phyloP scores from a whole-genome alignment of 2,113 vertebrate species.

The Xenopus laevis region DNA sequence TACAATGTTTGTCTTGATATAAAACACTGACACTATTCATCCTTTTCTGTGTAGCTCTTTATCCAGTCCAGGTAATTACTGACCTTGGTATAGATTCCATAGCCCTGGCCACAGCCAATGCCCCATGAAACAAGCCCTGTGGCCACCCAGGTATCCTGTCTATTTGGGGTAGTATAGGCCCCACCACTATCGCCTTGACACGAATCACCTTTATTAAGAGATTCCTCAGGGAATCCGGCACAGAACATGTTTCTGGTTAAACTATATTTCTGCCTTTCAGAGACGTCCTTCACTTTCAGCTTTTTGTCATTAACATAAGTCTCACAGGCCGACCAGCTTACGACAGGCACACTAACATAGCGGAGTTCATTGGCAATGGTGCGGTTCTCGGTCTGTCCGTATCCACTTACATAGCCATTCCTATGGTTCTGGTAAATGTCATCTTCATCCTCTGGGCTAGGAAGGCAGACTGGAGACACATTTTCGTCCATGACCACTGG shows the following conservation, averaged over 20 bases:
- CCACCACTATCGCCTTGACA: slow-evolving; percentile 75
- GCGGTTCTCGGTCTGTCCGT: slow-evolving; percentile 59
- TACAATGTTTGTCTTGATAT: too few relatives aligned
- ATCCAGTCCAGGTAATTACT: slow-evolving; percentile 71
- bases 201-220: slow-evolving; percentile 47
- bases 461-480: slow-evolving; percentile 81
- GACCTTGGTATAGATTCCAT: slow-evolving; percentile 74
- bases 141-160: slow-evolving; percentile 56
- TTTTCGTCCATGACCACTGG: slow-evolving; percentile 67
- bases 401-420: slow-evolving; percentile 80
- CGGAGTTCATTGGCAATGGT: slow-evolving; percentile 50
- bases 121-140: slow-evolving; percentile 74
- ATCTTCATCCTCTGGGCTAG: slow-evolving; percentile 51
- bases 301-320: slow-evolving; percentile 44
- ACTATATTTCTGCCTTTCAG: neutral
- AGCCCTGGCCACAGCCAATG: slow-evolving; percentile 60
- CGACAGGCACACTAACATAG: slow-evolving; percentile 61
- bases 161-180: slow-evolving; percentile 48
- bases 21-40: too few relatives aligned
- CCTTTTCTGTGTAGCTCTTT: slow-evolving; percentile 51
- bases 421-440: slow-evolving; percentile 23
- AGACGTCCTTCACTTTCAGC: too few relatives aligned
- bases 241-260: slow-evolving; percentile 76
- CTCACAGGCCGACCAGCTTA: slow-evolving; percentile 47
- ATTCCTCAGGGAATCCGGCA: slow-evolving; percentile 52